phyloP scores from a whole-genome alignment of 23 tunicate species.

The Pegea sp. region DNA sequence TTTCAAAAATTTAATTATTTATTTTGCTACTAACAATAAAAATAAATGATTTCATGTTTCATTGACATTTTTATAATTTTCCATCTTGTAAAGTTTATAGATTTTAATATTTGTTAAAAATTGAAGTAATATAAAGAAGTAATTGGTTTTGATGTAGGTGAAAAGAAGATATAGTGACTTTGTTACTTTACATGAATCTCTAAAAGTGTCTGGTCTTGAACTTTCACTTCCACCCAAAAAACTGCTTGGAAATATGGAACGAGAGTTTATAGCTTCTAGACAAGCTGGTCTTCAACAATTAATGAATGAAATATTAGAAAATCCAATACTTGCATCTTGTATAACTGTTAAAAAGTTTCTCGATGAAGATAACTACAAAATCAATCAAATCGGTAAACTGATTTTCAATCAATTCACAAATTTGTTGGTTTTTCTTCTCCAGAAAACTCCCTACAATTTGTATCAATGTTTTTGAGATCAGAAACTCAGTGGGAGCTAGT shows the following conservation, averaged over 20 bases:
- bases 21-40: neutral
- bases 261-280: constrained; percentile 84
- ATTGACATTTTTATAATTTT: neutral
- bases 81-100: neutral
- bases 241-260: constrained; percentile 77
- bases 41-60: neutral
- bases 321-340: constrained; percentile 66
- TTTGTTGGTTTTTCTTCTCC: neutral
- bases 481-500: constrained; percentile 88
- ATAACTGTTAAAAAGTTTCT: constrained; percentile 68
- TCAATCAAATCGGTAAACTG: constrained; percentile 27
- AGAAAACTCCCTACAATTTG: constrained; percentile 64
- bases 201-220: constrained; percentile 54
- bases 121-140: neutral
- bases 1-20: neutral
- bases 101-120: neutral
- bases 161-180: constrained; percentile 78
- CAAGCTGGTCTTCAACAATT: constrained; percentile 53
- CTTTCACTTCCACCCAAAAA: constrained; percentile 69
- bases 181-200: constrained; percentile 41
- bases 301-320: constrained; percentile 21
- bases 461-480: constrained; percentile 78
- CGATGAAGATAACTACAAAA: constrained; percentile 33
- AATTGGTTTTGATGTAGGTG: constrained; percentile 10
- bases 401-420: no score